phyloP scores from a whole-genome alignment of 2,113 vertebrate genomes.

The Aplodontia rufa region DNA sequence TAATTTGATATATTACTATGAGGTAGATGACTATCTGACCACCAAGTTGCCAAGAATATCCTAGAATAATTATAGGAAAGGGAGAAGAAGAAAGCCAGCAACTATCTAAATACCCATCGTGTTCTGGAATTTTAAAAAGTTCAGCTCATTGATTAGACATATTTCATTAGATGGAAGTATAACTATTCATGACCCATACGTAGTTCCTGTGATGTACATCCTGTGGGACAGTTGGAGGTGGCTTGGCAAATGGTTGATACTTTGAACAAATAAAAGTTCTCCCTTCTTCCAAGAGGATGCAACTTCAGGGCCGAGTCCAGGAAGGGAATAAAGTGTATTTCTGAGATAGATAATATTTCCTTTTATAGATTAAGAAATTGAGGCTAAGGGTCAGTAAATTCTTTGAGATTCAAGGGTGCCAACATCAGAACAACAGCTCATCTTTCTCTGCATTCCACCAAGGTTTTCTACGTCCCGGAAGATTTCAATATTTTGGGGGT shows the following conservation, averaged over 20 bases:
- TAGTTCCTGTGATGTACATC: accelerated
- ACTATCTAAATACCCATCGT: background rate
- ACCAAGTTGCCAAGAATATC: background rate
- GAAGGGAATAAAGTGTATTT: background rate
- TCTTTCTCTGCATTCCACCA: background rate
- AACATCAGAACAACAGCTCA: background rate
- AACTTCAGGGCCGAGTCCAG: too few relatives aligned
- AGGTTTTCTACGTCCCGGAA: background rate
- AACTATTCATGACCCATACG: accelerated
- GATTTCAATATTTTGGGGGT: background rate
- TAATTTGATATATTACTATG: background rate
- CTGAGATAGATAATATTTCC: background rate
- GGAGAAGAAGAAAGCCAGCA: background rate
- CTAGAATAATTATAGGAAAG: background rate
- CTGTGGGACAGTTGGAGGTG: background rate
- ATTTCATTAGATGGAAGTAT: background rate
- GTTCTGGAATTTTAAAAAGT: background rate
- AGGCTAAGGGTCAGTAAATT: background rate
- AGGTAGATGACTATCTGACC: slow-evolving; percentile 7
- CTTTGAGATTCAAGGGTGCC: background rate
- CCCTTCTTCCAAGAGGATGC: background rate
- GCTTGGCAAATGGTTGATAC: background rate
- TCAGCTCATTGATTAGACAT: background rate
- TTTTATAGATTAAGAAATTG: background rate
- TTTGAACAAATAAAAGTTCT: background rate